Evolutionary conservation across 2,888 invertebrate genomes (phyloP), one percentile per base, ranked within the genome.

Genomic region (Peribatodes rhomboidaria): DNA sequence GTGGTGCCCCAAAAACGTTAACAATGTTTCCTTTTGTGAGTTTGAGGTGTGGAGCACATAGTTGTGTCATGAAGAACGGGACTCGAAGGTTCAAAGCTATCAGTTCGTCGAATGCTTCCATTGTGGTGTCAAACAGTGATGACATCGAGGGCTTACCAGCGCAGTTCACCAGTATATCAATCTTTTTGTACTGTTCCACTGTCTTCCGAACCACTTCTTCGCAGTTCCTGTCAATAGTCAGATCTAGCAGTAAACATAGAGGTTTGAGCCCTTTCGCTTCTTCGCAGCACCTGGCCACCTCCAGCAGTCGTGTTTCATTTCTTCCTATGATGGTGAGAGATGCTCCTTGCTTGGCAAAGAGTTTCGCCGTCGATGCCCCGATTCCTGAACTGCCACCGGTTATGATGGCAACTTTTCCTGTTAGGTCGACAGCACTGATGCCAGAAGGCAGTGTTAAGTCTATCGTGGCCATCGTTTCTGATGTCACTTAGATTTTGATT

Each of bases 351-450:
- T 72, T 68, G 6, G 88, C 83, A 75, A 88, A 85, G 20, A 83
- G 71, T 65, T 83, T 85, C 6, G 88, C 88, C 1, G 86, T 80
- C 0, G 86, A 84, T 0, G 88, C 88, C 2, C 88, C 88, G 9
- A 87, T 89, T 0, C 88, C 88, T 13, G 87, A 87, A 71, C 88
- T 88, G 6, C 85, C 83, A 1, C 88, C 88, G 13, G 88, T 88
- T 8, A 88, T 81, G 35, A 89, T 81, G 10, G 81, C 85, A 6
- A 85, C 82, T 78, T 86, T 86, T 13, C 84, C 83, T 33, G 78
- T 79, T 66, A 87, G 80, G 72, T 86, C 82, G 81, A 88, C 83
- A 1, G 42, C 47, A 13, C n/a, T 37, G 14, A 63, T 10, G 14
- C 53, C 41, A 4, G 53, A 39, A 4, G 14, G 18, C 7, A 16